Percentiles rank a stretch among this genome's conserved stretches.
phyloP scores from a whole-genome alignment of 2,113 vertebrate genomes.

The Hucho hucho region DNA sequence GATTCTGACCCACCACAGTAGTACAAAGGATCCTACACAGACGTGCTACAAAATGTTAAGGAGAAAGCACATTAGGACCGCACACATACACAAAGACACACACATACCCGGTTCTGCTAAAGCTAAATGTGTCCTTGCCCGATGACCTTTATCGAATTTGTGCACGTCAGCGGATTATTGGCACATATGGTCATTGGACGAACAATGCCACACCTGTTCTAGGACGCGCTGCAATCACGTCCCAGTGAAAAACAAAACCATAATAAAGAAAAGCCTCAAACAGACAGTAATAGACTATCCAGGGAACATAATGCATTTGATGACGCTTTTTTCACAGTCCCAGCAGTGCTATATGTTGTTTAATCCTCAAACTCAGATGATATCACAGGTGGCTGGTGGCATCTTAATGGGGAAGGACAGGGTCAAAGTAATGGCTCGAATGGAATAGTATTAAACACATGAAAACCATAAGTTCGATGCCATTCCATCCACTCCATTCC shows the following conservation, averaged over 20 bases:
- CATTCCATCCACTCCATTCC: no score
- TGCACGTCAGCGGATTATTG: slow-evolving; percentile 72
- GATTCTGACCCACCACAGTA: slow-evolving; percentile 41
- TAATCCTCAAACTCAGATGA: not conserved
- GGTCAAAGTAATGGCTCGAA: no score
- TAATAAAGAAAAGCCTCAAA: not conserved
- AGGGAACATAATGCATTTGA: not conserved
- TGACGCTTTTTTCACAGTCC: not conserved
- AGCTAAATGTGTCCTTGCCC: slow-evolving; percentile 57
- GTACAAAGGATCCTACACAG: slow-evolving; percentile 43
- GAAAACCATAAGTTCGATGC: no score
- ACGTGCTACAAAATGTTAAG: slow-evolving; percentile 52
- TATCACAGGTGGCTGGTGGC: not conserved
- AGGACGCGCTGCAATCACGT: slow-evolving; percentile 53
- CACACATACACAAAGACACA: not conserved
- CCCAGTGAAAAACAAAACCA: slow-evolving; percentile 8
- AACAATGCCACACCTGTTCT: slow-evolving; percentile 78
- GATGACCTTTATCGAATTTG: slow-evolving; percentile 71
- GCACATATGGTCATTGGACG: slow-evolving; percentile 72
- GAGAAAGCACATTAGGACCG: slow-evolving; percentile 39
- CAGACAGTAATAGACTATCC: slow-evolving; percentile 6
- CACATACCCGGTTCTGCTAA: slow-evolving; percentile 18
- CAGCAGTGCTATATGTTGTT: not conserved
- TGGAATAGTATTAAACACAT: no score
- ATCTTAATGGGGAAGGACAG: no score